These are phyloP conservation scores for Galaxea fascicularis DNA, from an alignment of 92 coral and sea anemone genomes.

Conservation along the genomic window DNA sequence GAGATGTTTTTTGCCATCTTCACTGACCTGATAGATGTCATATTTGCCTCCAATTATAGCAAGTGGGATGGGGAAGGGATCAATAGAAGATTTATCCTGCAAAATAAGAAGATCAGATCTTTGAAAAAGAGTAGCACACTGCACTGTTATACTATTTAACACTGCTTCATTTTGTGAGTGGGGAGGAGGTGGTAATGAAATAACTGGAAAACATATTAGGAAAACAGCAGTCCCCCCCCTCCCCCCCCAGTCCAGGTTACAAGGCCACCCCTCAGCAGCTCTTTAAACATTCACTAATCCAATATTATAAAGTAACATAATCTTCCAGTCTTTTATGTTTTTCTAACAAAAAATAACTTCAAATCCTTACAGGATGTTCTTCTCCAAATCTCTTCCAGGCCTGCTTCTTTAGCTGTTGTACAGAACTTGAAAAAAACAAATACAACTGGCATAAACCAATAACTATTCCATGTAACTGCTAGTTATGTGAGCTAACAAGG, in stretches of 20 bases:
- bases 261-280: neutral
- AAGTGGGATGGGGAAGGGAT: conserved; percentile 93
- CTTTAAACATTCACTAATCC: too few relatives aligned
- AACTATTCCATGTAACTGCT: too few relatives aligned
- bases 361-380: conserved; percentile 83
- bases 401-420: conserved; percentile 82
- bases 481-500: too few relatives aligned
- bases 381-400: conserved; percentile 95
- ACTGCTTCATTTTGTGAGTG: neutral
- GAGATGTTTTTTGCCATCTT: neutral
- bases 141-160: too few relatives aligned
- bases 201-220: too few relatives aligned
- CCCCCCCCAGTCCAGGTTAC: neutral
- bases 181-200: too few relatives aligned
- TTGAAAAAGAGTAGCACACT: too few relatives aligned
- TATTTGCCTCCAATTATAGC: conserved; percentile 95
- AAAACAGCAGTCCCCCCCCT: neutral
- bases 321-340: too few relatives aligned
- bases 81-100: conserved; percentile 90
- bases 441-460: neutral
- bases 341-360: neutral
- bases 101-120: neutral
- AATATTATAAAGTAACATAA: too few relatives aligned
- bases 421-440: conserved; percentile 51
- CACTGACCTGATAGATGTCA: conserved; percentile 91